phyloP scores from a whole-genome alignment of 2,113 vertebrate species.

The Salvator merianae region DNA sequence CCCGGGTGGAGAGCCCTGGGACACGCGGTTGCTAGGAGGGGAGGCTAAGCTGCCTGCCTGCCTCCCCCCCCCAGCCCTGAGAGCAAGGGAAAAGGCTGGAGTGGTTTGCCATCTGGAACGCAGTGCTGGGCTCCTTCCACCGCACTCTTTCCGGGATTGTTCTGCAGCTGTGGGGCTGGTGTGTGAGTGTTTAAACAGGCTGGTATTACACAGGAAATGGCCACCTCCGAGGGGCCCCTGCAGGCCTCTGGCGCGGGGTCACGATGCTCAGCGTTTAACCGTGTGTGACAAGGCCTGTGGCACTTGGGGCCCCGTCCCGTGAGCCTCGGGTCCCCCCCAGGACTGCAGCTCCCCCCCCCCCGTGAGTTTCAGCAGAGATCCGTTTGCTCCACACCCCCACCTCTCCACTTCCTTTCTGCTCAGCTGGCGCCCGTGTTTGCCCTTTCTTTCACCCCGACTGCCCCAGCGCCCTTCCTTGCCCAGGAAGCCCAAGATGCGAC shows the following conservation, averaged over 20 bases:
- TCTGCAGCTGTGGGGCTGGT: slow-evolving; percentile 80
- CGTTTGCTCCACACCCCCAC: not conserved
- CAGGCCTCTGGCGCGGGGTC: slow-evolving; percentile 79
- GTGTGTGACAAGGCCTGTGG: slow-evolving; percentile 21
- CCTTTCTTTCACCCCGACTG: slow-evolving; percentile 35
- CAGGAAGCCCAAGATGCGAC: slow-evolving; percentile 75
- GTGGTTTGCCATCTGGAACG: slow-evolving; percentile 74
- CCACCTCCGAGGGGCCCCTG: slow-evolving; percentile 79
- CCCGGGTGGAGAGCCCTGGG: no score
- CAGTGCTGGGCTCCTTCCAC: slow-evolving; percentile 78
- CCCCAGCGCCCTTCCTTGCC: slow-evolving; percentile 75
- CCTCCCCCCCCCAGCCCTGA: not conserved
- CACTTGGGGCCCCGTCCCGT: not conserved
- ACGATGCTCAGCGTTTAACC: slow-evolving; percentile 81
- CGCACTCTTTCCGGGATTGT: slow-evolving; percentile 78
- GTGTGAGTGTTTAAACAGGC: slow-evolving; percentile 84
- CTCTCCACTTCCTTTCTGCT: not conserved
- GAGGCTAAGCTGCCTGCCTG: slow-evolving; percentile 34
- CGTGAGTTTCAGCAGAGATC: not conserved
- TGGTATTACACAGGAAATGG: slow-evolving; percentile 85
- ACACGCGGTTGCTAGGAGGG: not conserved
- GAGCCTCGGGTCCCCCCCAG: not conserved
- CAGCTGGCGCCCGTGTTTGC: not conserved
- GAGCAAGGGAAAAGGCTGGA: slow-evolving; percentile 32
- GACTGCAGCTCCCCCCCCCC: no score